Conservation (phyloP, 1,140 invertebrate genomes). For the Penaeus indicus region DNA sequence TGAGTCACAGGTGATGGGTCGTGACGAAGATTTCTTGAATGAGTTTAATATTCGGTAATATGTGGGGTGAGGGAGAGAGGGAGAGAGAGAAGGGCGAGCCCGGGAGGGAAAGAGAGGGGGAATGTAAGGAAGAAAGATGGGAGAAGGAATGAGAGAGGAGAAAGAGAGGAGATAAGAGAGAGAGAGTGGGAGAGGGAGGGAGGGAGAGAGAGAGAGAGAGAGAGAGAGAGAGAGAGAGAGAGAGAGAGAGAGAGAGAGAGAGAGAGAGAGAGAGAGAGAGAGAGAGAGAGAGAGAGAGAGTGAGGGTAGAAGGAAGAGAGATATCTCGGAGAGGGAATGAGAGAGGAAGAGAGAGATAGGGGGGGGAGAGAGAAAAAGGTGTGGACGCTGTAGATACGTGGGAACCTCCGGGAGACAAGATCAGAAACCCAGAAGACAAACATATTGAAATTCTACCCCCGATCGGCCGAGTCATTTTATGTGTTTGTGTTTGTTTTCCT, state of each 20-base stretch:
- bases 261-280: slow-evolving; percentile 10
- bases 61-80: too few relatives aligned
- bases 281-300: neutral
- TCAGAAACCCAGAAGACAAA: slow-evolving; percentile 39
- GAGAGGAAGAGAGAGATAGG: neutral
- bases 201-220: too few relatives aligned
- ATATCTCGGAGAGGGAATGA: neutral
- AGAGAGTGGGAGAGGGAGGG: too few relatives aligned
- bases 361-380: neutral
- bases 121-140: too few relatives aligned
- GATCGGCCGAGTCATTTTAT: slow-evolving; percentile 43
- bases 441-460: slow-evolving; percentile 52
- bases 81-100: too few relatives aligned
- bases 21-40: too few relatives aligned
- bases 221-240: too few relatives aligned
- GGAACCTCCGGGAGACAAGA: slow-evolving; percentile 15
- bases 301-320: neutral
- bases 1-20: too few relatives aligned
- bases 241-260: too few relatives aligned
- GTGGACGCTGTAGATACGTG: neutral
- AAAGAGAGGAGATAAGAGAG: too few relatives aligned
- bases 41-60: too few relatives aligned
- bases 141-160: too few relatives aligned
- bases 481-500: slow-evolving; percentile 49
- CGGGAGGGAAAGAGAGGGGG: neutral